A percentile compares a stretch with the other conserved stretches of the same genome.
Conservation (phyloP, 1,140 invertebrate species). For the Leptonema lineaticorne region DNA sequence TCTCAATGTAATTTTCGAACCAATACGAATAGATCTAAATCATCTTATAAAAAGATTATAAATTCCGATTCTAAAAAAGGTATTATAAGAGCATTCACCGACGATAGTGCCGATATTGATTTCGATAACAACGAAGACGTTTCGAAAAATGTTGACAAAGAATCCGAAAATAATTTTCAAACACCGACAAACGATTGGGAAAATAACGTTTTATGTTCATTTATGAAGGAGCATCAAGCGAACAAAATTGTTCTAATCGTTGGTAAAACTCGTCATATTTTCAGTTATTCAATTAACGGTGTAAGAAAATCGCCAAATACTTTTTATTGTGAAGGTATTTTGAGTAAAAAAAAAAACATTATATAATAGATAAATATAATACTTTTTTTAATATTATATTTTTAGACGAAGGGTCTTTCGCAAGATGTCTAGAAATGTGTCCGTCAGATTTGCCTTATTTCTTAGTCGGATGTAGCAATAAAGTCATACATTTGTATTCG, state of each 20-base stretch:
- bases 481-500: slow-evolving; percentile 29
- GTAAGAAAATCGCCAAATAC: slow-evolving; percentile 17
- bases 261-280: slow-evolving; percentile 24
- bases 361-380: neutral
- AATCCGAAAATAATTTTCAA: neutral
- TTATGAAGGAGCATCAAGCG: slow-evolving; percentile 17
- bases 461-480: slow-evolving; percentile 29
- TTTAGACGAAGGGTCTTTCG: slow-evolving; percentile 27
- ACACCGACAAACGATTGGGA: neutral
- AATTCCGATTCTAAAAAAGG: neutral
- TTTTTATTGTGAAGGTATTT: slow-evolving; percentile 34
- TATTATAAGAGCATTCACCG: slow-evolving; percentile 8
- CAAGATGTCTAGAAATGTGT: slow-evolving; percentile 28
- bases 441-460: slow-evolving; percentile 29
- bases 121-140: neutral
- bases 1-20: neutral
- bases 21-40: neutral
- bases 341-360: neutral
- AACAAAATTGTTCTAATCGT: slow-evolving; percentile 21
- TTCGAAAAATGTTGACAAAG: neutral
- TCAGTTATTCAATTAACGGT: slow-evolving; percentile 23
- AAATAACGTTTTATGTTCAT: slow-evolving; percentile 17
- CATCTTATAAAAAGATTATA: neutral
- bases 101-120: neutral
- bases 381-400: neutral